These are phyloP conservation scores for Acrocephalus scirpaceus DNA, from an alignment of 2,797 vertebrate genomes.

Conservation along the genomic window DNA sequence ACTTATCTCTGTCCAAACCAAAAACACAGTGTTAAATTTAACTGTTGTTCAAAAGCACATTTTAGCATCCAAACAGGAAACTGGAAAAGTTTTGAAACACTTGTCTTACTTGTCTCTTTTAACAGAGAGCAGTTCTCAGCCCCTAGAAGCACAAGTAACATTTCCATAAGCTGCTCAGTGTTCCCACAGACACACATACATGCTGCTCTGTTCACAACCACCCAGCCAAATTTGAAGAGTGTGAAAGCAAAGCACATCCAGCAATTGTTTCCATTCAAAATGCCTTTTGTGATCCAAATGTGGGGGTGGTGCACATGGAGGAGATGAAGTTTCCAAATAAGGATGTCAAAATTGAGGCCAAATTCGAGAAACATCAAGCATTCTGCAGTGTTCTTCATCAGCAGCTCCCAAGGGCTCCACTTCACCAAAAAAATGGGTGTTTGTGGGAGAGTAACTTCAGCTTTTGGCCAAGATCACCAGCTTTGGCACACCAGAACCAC, in stretches of 20 bases:
- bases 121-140: background rate
- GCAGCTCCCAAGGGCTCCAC: background rate
- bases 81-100: background rate
- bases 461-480: background rate
- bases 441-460: background rate
- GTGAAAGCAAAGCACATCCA: constrained; percentile 43
- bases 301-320: background rate
- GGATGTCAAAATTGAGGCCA: background rate
- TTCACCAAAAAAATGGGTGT: background rate
- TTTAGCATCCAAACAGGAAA: constrained; percentile 28
- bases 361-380: background rate
- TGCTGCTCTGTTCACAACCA: background rate
- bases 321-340: constrained; percentile 22
- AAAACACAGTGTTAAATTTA: background rate
- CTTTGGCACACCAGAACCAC: background rate
- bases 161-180: background rate
- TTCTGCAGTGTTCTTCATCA: background rate
- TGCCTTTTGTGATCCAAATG: background rate
- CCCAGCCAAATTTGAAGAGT: background rate
- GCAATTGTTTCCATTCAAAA: constrained; percentile 47
- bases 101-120: background rate
- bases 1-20: constrained; percentile 38
- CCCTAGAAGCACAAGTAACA: background rate
- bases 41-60: background rate
- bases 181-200: background rate